Percentiles rank a stretch among this genome's conserved stretches.
Conservation (phyloP, 2,113 vertebrate species). For the Carlito syrichta region DNA sequence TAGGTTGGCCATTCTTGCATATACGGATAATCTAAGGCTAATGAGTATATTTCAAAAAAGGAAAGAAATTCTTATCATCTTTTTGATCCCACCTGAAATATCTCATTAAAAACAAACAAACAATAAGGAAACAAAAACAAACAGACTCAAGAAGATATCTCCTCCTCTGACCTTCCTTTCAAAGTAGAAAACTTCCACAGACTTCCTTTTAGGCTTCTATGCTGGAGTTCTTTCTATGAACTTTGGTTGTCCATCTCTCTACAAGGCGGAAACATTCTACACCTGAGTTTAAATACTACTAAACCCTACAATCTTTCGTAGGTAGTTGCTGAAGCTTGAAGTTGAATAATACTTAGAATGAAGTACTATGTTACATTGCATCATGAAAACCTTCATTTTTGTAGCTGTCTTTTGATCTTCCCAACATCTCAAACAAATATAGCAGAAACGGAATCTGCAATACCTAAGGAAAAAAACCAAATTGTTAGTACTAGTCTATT, state of each 20-base stretch:
- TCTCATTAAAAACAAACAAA: not conserved
- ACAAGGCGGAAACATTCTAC: not conserved
- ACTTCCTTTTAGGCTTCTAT: rapidly evolving
- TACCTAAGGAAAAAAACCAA: slow-evolving; percentile 80
- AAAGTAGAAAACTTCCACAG: not conserved
- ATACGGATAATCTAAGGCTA: not conserved
- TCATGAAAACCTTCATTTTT: not conserved
- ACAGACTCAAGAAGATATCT: not conserved
- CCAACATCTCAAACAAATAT: slow-evolving; percentile 83
- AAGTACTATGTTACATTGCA: not conserved
- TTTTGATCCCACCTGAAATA: not conserved
- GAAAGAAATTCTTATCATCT: not conserved
- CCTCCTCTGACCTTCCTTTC: not conserved
- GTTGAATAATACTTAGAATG: not conserved
- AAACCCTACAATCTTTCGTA: not conserved
- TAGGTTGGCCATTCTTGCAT: not conserved
- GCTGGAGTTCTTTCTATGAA: not conserved
- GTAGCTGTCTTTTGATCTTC: not conserved
- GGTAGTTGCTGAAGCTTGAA: not conserved
- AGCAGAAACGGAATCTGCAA: slow-evolving; percentile 88
- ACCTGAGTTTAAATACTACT: not conserved
- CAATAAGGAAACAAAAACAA: not conserved
- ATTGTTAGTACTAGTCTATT: not conserved
- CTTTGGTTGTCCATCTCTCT: not conserved
- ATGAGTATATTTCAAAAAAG: not conserved